Base-by-base conservation (phyloP, 1,140 invertebrate species). In the Drosophila albomicans region DNA sequence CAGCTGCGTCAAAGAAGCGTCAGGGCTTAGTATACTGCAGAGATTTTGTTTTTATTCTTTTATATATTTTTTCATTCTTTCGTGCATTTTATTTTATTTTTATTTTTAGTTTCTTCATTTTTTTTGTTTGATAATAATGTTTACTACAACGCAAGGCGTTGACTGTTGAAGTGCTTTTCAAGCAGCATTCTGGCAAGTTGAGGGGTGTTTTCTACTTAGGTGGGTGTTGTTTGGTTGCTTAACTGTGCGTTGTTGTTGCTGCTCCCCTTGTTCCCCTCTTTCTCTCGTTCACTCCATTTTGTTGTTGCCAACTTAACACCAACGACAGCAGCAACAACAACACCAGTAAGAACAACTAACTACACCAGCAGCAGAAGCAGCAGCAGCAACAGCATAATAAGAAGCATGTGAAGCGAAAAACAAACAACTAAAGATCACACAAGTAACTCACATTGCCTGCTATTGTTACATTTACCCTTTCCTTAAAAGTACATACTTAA, bases 391-490 rank as follows among this genome's bases (percentile, higher is more conserved):
- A 65, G 58, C 48, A 72, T 70, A 80, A 77, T 79, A 78, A 71
- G 73, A 66, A 85, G 77, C 69, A 67, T 78, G 69, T 80, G 49
- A 84, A 75, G 75, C 75, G 45, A 82, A 73, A 67, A 68, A 68
- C 65, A 80, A 81, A 78, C 66, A 81, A 75, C 57, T 69, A 57
- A 62, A 74, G 57, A 62, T 74, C 71, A 49, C 43, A 56, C 71
- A 74, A 74, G 49, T 11, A 11, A 43, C 65, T 54, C 16, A 28
- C 63, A 66, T 48, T 66, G 51, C 10, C 45, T 51, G 35, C 61
- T 64, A 20, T 52, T 58, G 45, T 59, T 38, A 38, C 35, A 38
- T 10, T 64, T 70, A 73, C 70, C 32, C 70, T 68, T 16, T 46
- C 35, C 5, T 28, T 11, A 1, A 20, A 28, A 28, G 30, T 54